Conservation (phyloP, 2,113 vertebrate species). For the human (Homo sapiens) region GRCh38 chr9:133918001-133918500, state of each 20-base stretch:
- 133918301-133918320: fast-evolving
- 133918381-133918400: fast-evolving
- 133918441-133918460: too few species aligned
- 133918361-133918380: neutral
- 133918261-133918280: constrained; percentile 15
- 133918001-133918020: neutral
- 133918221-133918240: neutral
- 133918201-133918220: constrained; percentile 44
- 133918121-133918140: neutral
- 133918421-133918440: neutral
- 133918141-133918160: constrained; percentile 74
- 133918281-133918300: neutral
- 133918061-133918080: constrained; percentile 7
- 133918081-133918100: constrained; percentile 62
- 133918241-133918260: constrained; percentile 26
- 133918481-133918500: too few species aligned
- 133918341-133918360: neutral
- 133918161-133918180: constrained; percentile 47
- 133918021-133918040: neutral
- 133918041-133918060: constrained; percentile 47
- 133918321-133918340: fast-evolving
- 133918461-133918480: neutral
- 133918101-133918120: constrained; percentile 73
- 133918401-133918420: fast-evolving
- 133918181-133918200: constrained; percentile 67